These are phyloP conservation scores for Triplophysa dalaica DNA, from an alignment of 2,113 vertebrate species.

Conservation along the genomic window DNA sequence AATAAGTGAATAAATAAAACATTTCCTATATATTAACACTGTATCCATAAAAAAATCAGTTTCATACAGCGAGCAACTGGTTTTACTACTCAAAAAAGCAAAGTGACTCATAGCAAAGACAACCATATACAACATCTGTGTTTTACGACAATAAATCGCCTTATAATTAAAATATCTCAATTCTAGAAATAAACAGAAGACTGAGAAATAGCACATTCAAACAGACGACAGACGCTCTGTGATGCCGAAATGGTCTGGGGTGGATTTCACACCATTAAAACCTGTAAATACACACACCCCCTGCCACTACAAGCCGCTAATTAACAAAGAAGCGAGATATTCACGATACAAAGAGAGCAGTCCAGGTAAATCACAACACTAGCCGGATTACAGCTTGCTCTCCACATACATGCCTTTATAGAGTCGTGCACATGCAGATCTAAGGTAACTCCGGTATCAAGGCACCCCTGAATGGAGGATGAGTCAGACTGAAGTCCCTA, in stretches of 20 bases:
- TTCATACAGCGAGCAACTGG: not conserved
- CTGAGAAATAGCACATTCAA: constrained; percentile 8
- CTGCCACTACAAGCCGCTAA: constrained; percentile 28
- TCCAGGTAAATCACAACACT: not conserved
- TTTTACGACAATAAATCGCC: not conserved
- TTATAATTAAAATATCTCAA: not conserved
- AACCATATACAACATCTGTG: too few species aligned
- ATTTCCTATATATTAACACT: not conserved
- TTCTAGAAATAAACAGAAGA: not conserved
- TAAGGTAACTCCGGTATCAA: constrained; percentile 60
- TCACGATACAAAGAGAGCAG: not conserved
- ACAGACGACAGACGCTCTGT: constrained; percentile 12
- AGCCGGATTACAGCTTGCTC: not conserved
- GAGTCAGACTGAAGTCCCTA: constrained; percentile 70
- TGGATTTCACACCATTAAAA: constrained; percentile 41
- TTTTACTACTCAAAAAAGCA: not conserved
- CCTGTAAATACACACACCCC: constrained; percentile 42
- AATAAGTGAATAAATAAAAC: too few species aligned
- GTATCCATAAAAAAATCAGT: not conserved
- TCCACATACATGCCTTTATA: not conserved
- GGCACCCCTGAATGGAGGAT: constrained; percentile 60
- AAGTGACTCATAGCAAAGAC: too few species aligned
- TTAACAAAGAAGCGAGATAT: constrained; percentile 40
- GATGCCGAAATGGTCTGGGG: constrained; percentile 22
- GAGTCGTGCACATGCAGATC: constrained; percentile 42